These are phyloP conservation scores for Drosophila parabipectinata DNA, from an alignment of 1,140 invertebrate genomes.

Conservation along the genomic window DNA sequence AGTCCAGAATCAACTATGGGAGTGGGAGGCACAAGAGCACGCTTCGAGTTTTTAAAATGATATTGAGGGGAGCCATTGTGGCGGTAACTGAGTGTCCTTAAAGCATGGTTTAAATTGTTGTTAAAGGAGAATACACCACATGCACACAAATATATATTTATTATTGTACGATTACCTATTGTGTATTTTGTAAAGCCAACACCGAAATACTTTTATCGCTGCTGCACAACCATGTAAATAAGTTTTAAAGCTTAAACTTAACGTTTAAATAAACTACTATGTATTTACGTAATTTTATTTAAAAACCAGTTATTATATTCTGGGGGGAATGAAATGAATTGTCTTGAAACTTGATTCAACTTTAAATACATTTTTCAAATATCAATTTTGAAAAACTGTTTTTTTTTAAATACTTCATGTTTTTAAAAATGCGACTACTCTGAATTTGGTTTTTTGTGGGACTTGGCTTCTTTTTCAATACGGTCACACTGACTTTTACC, in stretches of 20 bases:
- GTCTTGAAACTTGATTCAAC: no score
- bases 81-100: slow-evolving; percentile 67
- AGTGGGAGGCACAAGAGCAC: background rate
- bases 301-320: background rate
- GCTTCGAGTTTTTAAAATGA: slow-evolving; percentile 11
- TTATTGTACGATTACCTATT: slow-evolving; percentile 61
- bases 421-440: background rate
- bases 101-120: slow-evolving; percentile 62
- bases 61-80: slow-evolving; percentile 5
- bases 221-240: slow-evolving; percentile 77
- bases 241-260: slow-evolving; percentile 68
- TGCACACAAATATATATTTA: slow-evolving; percentile 47
- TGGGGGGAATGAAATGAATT: background rate
- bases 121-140: slow-evolving; percentile 27
- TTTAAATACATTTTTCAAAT: no score
- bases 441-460: background rate
- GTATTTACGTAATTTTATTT: slow-evolving; percentile 67
- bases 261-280: slow-evolving; percentile 63
- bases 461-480: background rate
- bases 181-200: slow-evolving; percentile 62
- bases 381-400: background rate
- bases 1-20: slow-evolving; percentile 12
- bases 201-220: slow-evolving; percentile 62
- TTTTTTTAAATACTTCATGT: background rate
- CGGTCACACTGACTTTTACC: slow-evolving; percentile 7